Percentiles rank a stretch among this genome's conserved stretches.
phyloP scores from a whole-genome alignment of 2,797 vertebrate species.

The Sphenodon punctatus region DNA sequence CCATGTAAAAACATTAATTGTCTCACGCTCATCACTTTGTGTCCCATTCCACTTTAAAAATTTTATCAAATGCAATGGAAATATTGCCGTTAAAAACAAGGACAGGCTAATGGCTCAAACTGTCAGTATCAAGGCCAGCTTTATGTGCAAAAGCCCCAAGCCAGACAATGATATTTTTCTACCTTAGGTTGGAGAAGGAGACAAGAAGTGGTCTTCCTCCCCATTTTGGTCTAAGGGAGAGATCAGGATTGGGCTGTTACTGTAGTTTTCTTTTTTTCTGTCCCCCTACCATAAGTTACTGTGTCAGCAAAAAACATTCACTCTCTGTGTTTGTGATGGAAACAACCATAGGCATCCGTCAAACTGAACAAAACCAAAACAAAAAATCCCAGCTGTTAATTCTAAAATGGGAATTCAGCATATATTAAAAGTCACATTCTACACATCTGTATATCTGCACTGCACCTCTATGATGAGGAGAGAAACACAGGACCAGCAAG shows the following conservation, averaged over 20 bases:
- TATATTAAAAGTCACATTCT: too few species aligned
- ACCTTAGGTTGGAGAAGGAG: slow-evolving; percentile 16
- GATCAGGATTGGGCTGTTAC: background rate
- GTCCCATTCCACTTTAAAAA: slow-evolving; percentile 5
- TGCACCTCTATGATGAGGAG: background rate
- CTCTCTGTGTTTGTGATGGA: background rate
- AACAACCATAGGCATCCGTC: background rate
- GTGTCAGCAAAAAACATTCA: background rate
- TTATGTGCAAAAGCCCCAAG: background rate
- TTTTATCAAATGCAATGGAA: background rate
- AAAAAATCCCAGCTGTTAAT: background rate
- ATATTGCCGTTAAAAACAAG: slow-evolving; percentile 11
- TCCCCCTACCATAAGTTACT: background rate
- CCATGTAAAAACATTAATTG: too few species aligned
- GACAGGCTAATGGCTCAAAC: background rate
- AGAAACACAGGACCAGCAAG: background rate
- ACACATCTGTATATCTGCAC: too few species aligned
- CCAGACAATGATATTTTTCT: slow-evolving; percentile 35
- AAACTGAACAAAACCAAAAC: background rate
- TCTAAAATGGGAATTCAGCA: too few species aligned
- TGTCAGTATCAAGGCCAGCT: background rate
- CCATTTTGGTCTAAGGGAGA: background rate
- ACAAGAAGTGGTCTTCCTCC: background rate
- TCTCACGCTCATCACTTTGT: too few species aligned
- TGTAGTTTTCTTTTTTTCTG: background rate